Evolutionary conservation across 53 echinoderm and acorn worm species (phyloP).

Genomic region (Echinometra lucunter): DNA sequence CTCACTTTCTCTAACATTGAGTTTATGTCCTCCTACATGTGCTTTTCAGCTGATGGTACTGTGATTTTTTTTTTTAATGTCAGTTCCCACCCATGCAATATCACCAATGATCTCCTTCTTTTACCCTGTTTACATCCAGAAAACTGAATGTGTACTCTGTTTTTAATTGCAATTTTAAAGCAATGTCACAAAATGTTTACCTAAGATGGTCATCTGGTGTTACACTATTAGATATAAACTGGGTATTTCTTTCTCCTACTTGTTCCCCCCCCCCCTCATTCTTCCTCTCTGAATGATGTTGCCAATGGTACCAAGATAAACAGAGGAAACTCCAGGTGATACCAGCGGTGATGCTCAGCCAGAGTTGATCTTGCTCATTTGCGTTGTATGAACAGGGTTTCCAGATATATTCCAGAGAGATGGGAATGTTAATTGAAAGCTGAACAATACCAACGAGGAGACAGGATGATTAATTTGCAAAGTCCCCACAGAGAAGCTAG

Average conservation of each 20-base stretch:
- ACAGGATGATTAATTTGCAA: slow-evolving; percentile 37
- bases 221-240: no score
- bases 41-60: no score
- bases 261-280: not conserved
- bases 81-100: no score
- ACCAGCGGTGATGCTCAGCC: not conserved
- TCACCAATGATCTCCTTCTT: no score
- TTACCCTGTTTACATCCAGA: no score
- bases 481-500: slow-evolving; percentile 51
- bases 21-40: no score
- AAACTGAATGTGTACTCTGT: no score
- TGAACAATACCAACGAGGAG: slow-evolving; percentile 23
- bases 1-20: no score
- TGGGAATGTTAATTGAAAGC: slow-evolving; percentile 55
- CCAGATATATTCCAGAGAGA: not conserved
- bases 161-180: no score
- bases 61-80: no score
- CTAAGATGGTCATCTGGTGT: no score
- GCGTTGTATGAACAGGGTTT: not conserved
- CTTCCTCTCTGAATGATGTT: not conserved
- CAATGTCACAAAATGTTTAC: no score
- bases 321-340: not conserved
- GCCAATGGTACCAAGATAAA: not conserved
- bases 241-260: not conserved
- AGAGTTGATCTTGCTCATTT: not conserved